Evolutionary conservation across 1,140 invertebrate genomes (phyloP), one percentile per base, ranked within the genome.

Genomic region (Zaprionus inermis): DNA sequence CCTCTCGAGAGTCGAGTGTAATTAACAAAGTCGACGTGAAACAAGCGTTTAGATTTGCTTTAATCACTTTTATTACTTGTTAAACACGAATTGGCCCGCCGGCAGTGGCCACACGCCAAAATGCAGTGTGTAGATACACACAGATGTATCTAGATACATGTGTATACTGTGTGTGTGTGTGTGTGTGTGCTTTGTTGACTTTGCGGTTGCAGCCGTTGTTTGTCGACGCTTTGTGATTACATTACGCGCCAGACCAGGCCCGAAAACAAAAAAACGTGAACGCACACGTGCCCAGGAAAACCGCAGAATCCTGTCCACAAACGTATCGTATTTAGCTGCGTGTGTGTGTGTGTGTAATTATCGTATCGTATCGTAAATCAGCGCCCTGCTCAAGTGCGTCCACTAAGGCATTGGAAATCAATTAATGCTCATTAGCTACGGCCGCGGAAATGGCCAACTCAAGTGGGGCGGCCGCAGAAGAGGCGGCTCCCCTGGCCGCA

Each of bases 51-150:
- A 70, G 79, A 88, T 88, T 83, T 83, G 76, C 72, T 88, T 86
- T 80, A 88, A 89, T 88, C 83, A 88, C 79, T 69, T 83, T 88
- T 83, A 88, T 88, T 79, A 83, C 76, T 88, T 88, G 84, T 88
- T 78, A 80, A 88, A 88, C 84, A 88, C 56, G 79, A 88, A 72
- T 79, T 51, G 79, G 24, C 72, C 79, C 56, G 56, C 52, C 7
- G n/a, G 38, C 38, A 16, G n/a, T 44, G 82, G 82, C 81, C 68
- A 71, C 66, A 52, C 67, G 75, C 44, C 66, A 30, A 67, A 51
- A 52, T 14, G 56, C 58, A 60, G 41, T 57, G 9, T 18, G 49
- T 51, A 41, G n/a, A 69, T n/a, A 52, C 5, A 36, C 14, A 36
- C 51, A 51, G 20, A 22, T 30, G 28, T 34, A 52, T 61, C 49